Conservation (phyloP, 2,113 vertebrate species). For the Epinephelus cyanopodus region DNA sequence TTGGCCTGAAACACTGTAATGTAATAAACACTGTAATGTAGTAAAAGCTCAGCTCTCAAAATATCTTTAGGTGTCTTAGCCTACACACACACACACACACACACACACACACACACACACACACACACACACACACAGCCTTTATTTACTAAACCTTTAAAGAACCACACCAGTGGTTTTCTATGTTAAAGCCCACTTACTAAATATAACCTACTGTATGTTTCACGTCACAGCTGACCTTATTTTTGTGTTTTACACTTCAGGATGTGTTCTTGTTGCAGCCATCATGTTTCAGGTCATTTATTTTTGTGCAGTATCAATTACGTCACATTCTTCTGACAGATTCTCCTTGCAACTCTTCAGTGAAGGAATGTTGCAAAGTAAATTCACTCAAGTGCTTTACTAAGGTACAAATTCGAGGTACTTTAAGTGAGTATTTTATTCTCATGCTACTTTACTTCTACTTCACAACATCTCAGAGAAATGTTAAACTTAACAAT, state of each 20-base stretch:
- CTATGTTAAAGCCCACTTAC: background rate
- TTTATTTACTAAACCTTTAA: constrained; percentile 7
- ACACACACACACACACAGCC: background rate
- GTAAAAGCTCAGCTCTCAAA: constrained; percentile 17
- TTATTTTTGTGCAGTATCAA: background rate
- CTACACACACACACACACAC: no score
- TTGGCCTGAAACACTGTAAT: constrained; percentile 4
- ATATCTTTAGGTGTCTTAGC: background rate
- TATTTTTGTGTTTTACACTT: no score
- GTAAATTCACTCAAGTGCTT: no score
- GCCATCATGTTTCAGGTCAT: background rate
- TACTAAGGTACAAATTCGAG: background rate
- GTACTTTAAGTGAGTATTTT: background rate
- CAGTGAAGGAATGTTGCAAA: background rate
- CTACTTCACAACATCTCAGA: background rate
- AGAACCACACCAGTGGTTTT: background rate
- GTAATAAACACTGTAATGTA: constrained; percentile 34
- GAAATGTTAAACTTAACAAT: no score
- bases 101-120: background rate
- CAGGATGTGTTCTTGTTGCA: no score
- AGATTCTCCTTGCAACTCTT: background rate
- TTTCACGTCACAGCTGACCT: background rate
- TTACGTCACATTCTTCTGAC: background rate
- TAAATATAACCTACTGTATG: background rate
- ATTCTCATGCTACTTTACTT: background rate